Base-by-base conservation (phyloP, 2,113 vertebrate genomes). In the Rhegmatorhina hoffmannsi region DNA sequence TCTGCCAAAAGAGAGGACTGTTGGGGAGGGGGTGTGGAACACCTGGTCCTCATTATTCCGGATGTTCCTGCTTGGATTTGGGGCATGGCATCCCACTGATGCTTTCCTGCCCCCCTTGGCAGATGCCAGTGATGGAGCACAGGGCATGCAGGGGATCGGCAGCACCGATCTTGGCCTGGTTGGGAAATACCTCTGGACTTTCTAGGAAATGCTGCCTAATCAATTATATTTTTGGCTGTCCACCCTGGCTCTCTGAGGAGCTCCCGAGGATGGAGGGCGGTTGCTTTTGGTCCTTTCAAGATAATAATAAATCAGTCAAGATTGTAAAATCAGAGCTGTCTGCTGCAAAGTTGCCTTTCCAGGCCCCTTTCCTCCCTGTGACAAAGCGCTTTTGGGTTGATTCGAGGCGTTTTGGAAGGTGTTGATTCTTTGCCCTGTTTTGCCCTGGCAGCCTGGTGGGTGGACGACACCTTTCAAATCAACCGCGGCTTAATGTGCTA, bases 91-190 rank as follows among this genome's bases (percentile, higher is more conserved):
- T 75, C 47, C 28, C 21, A 2, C 18, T 1, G 5, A 3, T 53
- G 63, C 53, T 83, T 38, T 52, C 31, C 46, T 9, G 19, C 34
- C 12, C 3, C 44, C 19, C 26, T 24, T 13, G 2, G 78, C 56
- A 56, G 60, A 9, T 31, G 56, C 43, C 0, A 6, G 1, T 2
- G 11, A 31, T 46, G 33, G 43, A 83, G 76, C 19, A 7, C 11
- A 19, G 76, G 49, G 81, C 3, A 1, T 0, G 2, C 1, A 1
- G 20, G 36, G 53, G 11, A 33, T 62, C 1, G 0, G 69, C 43
- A 56, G 75, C 83, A 25, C 74, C 0, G 0, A 21, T 46, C 83
- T 62, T 0, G 0, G 46, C 55, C 80, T 1, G 9, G 4, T 3
- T 70, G 69, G 75, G 85, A 92, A 92, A 90, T 3, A 33, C 72